Percentiles rank a stretch among this genome's conserved stretches.
Evolutionary conservation across 2,888 invertebrate species (phyloP).

Genomic region (Automeris io): DNA sequence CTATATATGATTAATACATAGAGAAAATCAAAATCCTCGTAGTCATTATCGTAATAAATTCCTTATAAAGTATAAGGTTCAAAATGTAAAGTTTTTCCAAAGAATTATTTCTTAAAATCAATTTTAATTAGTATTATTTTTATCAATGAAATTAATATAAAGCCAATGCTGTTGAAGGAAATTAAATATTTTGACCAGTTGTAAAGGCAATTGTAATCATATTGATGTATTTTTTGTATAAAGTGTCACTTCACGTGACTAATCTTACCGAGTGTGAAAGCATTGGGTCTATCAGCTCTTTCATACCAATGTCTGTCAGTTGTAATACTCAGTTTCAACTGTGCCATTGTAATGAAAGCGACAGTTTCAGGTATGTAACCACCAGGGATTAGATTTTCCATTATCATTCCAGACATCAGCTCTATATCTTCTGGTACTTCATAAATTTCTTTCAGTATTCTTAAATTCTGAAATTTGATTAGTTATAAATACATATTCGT

Average conservation of each 20-base stretch:
- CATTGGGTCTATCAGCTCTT: constrained; percentile 22
- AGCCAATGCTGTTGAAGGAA: neutral
- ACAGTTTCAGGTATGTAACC: constrained; percentile 91
- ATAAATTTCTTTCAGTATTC: constrained; percentile 23
- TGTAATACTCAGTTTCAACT: constrained; percentile 84
- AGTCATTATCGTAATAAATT: no score
- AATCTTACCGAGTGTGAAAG: constrained; percentile 22
- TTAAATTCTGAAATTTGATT: constrained; percentile 24
- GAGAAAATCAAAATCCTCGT: no score
- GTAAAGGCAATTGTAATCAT: no score
- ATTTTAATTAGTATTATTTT: neutral
- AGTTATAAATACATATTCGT: neutral
- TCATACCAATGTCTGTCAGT: constrained; percentile 88
- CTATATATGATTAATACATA: no score
- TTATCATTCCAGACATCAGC: constrained; percentile 88
- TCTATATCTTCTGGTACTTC: constrained; percentile 87
- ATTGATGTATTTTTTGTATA: no score
- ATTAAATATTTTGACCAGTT: no score
- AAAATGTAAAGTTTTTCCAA: no score
- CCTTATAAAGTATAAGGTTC: no score
- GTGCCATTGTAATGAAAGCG: constrained; percentile 88
- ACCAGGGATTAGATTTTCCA: constrained; percentile 75
- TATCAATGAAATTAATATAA: neutral
- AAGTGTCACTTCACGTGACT: no score
- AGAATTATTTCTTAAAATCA: neutral